phyloP scores from a whole-genome alignment of 1,140 invertebrate species.

The Trachymyrmex septentrionalis region DNA sequence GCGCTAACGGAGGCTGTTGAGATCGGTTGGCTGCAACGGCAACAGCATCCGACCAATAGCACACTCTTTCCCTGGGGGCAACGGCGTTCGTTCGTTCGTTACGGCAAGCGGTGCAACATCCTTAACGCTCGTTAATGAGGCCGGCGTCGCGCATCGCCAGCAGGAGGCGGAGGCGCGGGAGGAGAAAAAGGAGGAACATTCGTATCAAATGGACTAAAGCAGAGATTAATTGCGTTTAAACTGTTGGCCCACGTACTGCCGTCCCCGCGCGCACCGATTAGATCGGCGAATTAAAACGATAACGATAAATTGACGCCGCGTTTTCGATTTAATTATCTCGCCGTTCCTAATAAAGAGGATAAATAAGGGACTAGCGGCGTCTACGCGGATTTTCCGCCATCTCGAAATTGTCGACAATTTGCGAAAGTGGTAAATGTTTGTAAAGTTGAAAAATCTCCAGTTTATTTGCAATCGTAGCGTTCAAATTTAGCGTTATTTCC shows the following conservation, averaged over 20 bases:
- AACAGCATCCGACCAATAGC: conserved; percentile 29
- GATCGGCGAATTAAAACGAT: conserved; percentile 70
- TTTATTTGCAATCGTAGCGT: not conserved
- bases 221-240: conserved; percentile 85
- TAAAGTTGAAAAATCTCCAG: not conserved
- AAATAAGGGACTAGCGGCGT: conserved; percentile 29
- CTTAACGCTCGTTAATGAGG: conserved; percentile 47
- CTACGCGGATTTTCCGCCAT: not conserved
- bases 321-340: conserved; percentile 56
- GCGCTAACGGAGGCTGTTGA: conserved; percentile 39
- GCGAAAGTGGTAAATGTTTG: not conserved
- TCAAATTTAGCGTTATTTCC: not conserved
- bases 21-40: conserved; percentile 29
- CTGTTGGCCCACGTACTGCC: conserved; percentile 83
- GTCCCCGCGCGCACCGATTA: conserved; percentile 84
- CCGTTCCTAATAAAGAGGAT: not conserved
- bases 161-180: not conserved
- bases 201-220: conserved; percentile 70
- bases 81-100: conserved; percentile 48
- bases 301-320: conserved; percentile 43
- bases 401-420: not conserved
- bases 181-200: conserved; percentile 49
- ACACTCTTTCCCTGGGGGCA: conserved; percentile 25
- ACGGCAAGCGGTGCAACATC: conserved; percentile 32
- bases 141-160: not conserved